phyloP scores from a whole-genome alignment of 2,888 invertebrate species.

The Myopa testacea region DNA sequence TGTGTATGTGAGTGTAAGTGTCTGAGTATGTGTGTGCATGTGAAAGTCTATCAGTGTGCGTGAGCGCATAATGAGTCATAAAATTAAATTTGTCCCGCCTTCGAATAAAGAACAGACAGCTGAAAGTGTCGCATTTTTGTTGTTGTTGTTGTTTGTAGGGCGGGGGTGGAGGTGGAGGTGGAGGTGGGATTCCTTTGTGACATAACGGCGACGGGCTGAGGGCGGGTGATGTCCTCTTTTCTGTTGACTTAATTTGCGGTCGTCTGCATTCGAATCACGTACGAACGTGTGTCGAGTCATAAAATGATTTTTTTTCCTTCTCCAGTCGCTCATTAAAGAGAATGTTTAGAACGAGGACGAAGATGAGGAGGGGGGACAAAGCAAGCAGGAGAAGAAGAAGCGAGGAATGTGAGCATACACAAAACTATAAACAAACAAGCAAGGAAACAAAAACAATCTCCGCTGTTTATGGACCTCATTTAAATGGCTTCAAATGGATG shows the following conservation, averaged over 20 bases:
- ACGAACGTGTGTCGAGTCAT: constrained; percentile 47
- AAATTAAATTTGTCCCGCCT: constrained; percentile 21
- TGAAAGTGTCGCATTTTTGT: neutral
- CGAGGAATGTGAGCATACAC: neutral
- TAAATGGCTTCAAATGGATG: neutral
- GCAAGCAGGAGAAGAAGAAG: neutral
- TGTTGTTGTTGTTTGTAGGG: neutral
- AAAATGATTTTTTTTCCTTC: constrained; percentile 32
- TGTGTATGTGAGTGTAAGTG: constrained; percentile 41
- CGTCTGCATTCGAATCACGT: constrained; percentile 50
- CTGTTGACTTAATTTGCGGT: constrained; percentile 42
- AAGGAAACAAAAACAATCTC: constrained; percentile 37
- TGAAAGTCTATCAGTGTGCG: constrained; percentile 6
- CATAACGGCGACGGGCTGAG: neutral
- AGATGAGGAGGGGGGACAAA: neutral
- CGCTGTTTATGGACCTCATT: constrained; percentile 7
- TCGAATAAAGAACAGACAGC: no score
- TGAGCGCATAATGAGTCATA: constrained; percentile 38
- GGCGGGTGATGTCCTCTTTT: neutral
- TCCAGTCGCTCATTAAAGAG: neutral
- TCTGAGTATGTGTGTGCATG: neutral
- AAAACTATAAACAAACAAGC: no score
- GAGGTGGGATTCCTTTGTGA: neutral
- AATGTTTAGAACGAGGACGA: constrained; percentile 46
- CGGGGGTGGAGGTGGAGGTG: neutral